Base-by-base conservation (phyloP, 1,140 invertebrate species). In the Halictus rubicundus region DNA sequence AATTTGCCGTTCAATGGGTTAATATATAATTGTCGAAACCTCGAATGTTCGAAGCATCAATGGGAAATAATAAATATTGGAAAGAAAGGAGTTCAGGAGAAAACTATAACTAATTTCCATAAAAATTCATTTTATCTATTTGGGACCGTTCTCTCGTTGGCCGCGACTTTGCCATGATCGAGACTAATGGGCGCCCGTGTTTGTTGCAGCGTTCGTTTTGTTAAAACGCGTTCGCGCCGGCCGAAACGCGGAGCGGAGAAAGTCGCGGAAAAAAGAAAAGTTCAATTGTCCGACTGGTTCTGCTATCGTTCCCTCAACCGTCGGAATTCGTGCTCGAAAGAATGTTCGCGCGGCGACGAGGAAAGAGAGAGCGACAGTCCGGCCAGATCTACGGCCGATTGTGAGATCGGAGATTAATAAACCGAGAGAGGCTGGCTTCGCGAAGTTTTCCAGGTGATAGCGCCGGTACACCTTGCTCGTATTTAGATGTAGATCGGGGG, bases 201-300 rank as follows among this genome's bases (percentile, higher is more conserved):
- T 42, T 37, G n/a, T 32, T 4, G 0, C 61, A 14, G 42, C 9
- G 63, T 42, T 12, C n/a, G 12, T 25, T 76, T n/a, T 1, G 21
- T 19, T 27, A n/a, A 70, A 78, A 71, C 37, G 21, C 32, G 19
- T 12, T 52, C n/a, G 63, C 57, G 66, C 57, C 32, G 59, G 63
- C 60, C 60, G 61, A 78, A 78, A 72, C 21, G 8, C 6, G 14
- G 42, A 52, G 10, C 39, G 46, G 68, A 78, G 76, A 78, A 72
- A 72, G 69, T 72, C 42, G 42, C 57, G 19, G 57, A 23, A 46
- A 57, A 72, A 64, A 59, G 64, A 72, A 54, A 64, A 64, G 68
- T 71, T 71, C 68, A 57, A 78, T 78, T 78, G 68, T 78, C 68
- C 68, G 60, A 72, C 68, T 72, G 76, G 76, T 78, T 78, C 64